phyloP scores from a whole-genome alignment of 2,113 vertebrate genomes.

The Catharus minimus region DNA sequence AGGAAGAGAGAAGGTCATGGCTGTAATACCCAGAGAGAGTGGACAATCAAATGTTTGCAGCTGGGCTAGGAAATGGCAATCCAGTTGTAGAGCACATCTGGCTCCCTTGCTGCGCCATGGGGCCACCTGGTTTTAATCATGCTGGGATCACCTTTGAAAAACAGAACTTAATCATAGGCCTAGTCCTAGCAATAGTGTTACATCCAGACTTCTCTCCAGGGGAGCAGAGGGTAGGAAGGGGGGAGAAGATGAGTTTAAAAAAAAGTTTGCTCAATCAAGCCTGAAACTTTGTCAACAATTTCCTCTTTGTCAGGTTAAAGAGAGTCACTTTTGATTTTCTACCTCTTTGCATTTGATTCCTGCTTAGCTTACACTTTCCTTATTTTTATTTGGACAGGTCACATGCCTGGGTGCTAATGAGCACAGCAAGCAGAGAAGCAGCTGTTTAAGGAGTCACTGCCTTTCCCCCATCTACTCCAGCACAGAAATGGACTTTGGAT shows the following conservation, averaged over 20 bases:
- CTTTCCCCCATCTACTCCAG: background rate
- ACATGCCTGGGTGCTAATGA: background rate
- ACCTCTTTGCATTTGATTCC: background rate
- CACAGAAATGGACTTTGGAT: background rate
- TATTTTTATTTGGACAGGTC: background rate
- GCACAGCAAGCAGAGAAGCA: background rate
- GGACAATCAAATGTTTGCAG: constrained; percentile 76
- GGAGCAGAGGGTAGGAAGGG: background rate
- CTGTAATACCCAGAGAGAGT: constrained; percentile 58
- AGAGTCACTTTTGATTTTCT: background rate
- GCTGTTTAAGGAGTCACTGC: background rate
- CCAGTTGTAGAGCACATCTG: constrained; percentile 38
- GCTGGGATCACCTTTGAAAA: constrained; percentile 46
- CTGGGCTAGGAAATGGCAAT: constrained; percentile 60
- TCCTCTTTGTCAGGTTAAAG: background rate
- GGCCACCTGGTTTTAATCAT: constrained; percentile 18
- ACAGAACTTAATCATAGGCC: constrained; percentile 32
- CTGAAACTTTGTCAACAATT: background rate
- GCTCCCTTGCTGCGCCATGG: constrained; percentile 11
- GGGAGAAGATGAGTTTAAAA: constrained; percentile 10
- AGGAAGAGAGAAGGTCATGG: constrained; percentile 74
- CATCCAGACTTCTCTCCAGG: constrained; percentile 60
- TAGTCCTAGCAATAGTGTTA: constrained; percentile 53
- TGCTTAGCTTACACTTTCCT: background rate
- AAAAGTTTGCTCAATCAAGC: background rate